Base-by-base conservation (phyloP, 2,888 invertebrate genomes). In the Harpagoxenus sublaevis region DNA sequence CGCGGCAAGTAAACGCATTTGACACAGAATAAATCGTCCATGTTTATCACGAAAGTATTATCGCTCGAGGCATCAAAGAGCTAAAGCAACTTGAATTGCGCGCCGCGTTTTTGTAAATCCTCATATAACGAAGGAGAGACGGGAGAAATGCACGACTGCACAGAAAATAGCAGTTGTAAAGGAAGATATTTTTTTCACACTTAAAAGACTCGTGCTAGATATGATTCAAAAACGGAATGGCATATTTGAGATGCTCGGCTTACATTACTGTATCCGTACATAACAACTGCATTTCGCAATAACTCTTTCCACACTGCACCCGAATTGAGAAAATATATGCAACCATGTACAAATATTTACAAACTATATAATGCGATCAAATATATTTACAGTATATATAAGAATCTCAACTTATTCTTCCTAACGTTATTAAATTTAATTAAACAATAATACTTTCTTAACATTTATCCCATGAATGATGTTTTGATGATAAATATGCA, bases 11-110 rank as follows among this genome's bases (percentile, higher is more conserved):
- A 77, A 75, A 85, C 35, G 15, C 45, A 60, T 62, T 68, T n/a
- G 39, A n/a, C 66, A 23, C 5, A 23, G 63, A 62, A 68, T 70
- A 70, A 84, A 83, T 65, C 55, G 83, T 12, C 23, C 71, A 51
- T 65, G 51, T 63, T 83, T 83, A 84, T 71, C 84, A 39, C 51
- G 70, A 63, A 35, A 70, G 84, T 84, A 73, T 82, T 65, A 48
- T 73, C 57, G 23, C 45, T 57, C 57, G n/a, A 70, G 42, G 23
- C 31, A 9, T 48, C 66, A 31, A 66, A 53, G 28, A 66, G 39
- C 28, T 48, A 48, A 60, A 53, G 3, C 55, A 45, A 35, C 31
- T 42, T 28, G 23, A 23, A 79, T 57, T 23, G 70, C 55, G n/a
- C 8, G 1, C 12, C 35, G 42, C 45, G 12, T 55, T 42, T 79